Conservation (phyloP, 2,113 vertebrate species). For the Hippocampus barbouri region DNA sequence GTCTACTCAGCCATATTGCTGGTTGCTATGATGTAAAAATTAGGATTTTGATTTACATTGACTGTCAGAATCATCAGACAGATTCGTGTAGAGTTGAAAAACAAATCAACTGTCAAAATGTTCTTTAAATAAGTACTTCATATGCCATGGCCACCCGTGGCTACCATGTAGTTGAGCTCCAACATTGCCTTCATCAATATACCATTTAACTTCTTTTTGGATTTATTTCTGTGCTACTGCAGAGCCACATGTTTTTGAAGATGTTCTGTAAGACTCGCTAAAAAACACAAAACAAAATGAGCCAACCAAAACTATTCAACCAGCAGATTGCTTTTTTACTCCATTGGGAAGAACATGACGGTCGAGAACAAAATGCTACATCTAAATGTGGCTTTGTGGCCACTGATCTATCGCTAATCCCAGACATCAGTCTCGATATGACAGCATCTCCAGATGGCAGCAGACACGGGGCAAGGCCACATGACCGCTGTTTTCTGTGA, state of each 20-base stretch:
- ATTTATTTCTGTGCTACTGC: background rate
- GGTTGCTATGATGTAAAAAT: too few relatives aligned
- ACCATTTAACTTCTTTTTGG: too few relatives aligned
- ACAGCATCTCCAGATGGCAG: conserved; percentile 69
- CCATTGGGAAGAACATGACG: conserved; percentile 26
- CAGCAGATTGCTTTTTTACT: conserved; percentile 50
- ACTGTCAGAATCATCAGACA: too few relatives aligned
- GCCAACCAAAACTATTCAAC: conserved; percentile 22
- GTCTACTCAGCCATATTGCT: too few relatives aligned
- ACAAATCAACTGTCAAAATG: too few relatives aligned
- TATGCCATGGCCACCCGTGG: too few relatives aligned
- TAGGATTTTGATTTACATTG: too few relatives aligned
- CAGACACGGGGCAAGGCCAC: conserved; percentile 38
- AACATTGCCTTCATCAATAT: too few relatives aligned
- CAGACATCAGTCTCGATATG: conserved; percentile 35
- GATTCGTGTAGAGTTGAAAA: too few relatives aligned
- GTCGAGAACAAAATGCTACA: conserved; percentile 9
- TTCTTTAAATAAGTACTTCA: too few relatives aligned
- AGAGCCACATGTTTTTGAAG: background rate
- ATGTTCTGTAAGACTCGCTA: background rate
- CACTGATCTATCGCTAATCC: conserved; percentile 32
- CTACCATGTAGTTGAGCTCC: too few relatives aligned
- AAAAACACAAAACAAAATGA: background rate
- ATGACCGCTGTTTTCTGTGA: conserved; percentile 34
- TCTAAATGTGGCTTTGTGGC: conserved; percentile 44